These are phyloP conservation scores for Panulirus ornatus DNA, from an alignment of 1,140 invertebrate species.

Conservation along the genomic window DNA sequence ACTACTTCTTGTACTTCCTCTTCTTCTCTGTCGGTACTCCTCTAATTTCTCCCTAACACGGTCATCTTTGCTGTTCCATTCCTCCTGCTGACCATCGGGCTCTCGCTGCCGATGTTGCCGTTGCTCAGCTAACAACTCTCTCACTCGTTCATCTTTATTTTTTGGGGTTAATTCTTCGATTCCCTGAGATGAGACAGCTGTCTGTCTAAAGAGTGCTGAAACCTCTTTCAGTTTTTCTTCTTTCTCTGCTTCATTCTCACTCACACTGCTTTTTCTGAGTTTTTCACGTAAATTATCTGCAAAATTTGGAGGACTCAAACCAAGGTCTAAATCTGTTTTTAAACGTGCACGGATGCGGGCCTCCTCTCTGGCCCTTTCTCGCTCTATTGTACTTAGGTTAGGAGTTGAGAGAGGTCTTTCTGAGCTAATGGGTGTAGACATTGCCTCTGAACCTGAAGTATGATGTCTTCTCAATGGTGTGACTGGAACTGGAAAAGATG, in stretches of 20 bases:
- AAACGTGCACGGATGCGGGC: conserved; percentile 84
- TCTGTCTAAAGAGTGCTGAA: background rate
- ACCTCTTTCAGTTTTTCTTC: background rate
- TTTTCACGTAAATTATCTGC: conserved; percentile 77
- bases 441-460: background rate
- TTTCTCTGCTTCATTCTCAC: conserved; percentile 30
- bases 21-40: conserved; percentile 70
- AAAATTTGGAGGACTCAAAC: conserved; percentile 86
- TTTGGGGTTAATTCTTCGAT: conserved; percentile 77
- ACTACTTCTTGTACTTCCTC: conserved; percentile 33
- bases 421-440: conserved; percentile 29
- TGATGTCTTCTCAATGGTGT: conserved; percentile 19
- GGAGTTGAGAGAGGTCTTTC: conserved; percentile 57
- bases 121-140: conserved; percentile 70
- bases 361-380: conserved; percentile 82
- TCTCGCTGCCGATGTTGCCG: conserved; percentile 56
- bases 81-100: background rate
- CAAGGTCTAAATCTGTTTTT: conserved; percentile 86
- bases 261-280: conserved; percentile 40
- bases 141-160: conserved; percentile 78
- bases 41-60: conserved; percentile 67
- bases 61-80: conserved; percentile 51
- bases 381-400: conserved; percentile 80
- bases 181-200: background rate
- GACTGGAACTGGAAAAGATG: conserved; percentile 16